Evolutionary conservation across 1,140 invertebrate genomes (phyloP).

Genomic region (Anastrepha ludens): DNA sequence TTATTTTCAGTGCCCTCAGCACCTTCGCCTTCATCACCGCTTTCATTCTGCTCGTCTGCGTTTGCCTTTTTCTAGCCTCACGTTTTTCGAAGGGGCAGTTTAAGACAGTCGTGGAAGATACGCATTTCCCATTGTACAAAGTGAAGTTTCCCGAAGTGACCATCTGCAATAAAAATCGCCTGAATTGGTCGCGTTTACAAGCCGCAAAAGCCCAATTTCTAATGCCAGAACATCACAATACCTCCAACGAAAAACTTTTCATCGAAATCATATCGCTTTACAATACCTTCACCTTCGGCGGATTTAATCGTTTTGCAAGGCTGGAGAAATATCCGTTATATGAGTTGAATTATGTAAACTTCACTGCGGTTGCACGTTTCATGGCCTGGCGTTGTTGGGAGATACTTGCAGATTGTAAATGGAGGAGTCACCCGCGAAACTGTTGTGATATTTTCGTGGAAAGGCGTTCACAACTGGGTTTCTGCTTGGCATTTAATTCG

Average conservation of each 20-base stretch:
- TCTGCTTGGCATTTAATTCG: conserved; percentile 77
- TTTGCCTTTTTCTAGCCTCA: conserved; percentile 61
- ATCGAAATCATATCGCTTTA: conserved; percentile 57
- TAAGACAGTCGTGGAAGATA: conserved; percentile 70
- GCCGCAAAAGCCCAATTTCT: conserved; percentile 64
- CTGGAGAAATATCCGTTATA: conserved; percentile 62
- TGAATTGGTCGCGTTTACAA: conserved; percentile 67
- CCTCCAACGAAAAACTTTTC: conserved; percentile 44
- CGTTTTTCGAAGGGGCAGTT: conserved; percentile 64
- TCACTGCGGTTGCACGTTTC: conserved; percentile 65
- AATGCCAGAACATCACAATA: conserved; percentile 60
- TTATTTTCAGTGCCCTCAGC: background rate
- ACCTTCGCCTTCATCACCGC: conserved; percentile 63
- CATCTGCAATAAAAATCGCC: conserved; percentile 70
- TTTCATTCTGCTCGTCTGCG: conserved; percentile 64
- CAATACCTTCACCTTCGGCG: conserved; percentile 64
- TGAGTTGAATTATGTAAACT: conserved; percentile 64
- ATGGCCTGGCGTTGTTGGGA: conserved; percentile 71
- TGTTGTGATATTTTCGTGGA: conserved; percentile 70
- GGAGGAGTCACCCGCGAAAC: conserved; percentile 61
- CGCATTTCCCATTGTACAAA: conserved; percentile 66
- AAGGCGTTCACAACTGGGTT: conserved; percentile 75
- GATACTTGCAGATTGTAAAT: conserved; percentile 64
- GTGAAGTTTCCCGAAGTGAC: conserved; percentile 71
- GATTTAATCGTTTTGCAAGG: conserved; percentile 64